These are phyloP conservation scores for Philereme transversata DNA, from an alignment of 2,888 invertebrate genomes.

Conservation along the genomic window DNA sequence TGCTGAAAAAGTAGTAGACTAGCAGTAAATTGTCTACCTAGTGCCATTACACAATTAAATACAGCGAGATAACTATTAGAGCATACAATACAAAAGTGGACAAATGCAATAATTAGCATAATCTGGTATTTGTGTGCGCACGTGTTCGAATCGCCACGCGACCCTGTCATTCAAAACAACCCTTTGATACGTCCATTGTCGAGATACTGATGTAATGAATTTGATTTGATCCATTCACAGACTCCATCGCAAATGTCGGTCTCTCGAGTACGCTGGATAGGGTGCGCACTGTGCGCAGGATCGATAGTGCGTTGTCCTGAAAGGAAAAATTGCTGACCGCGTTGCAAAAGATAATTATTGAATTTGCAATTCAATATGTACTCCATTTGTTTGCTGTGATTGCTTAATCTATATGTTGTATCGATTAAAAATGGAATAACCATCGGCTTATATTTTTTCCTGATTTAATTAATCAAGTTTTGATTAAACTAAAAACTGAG, in stretches of 20 bases:
- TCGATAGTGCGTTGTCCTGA: conserved; percentile 28
- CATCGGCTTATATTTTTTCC: too few relatives aligned
- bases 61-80: conserved; percentile 15
- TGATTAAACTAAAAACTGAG: too few relatives aligned
- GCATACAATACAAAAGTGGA: conserved; percentile 4
- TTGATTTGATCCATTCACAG: conserved; percentile 52
- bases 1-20: too few relatives aligned
- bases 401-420: too few relatives aligned
- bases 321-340: conserved; percentile 20
- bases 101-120: conserved; percentile 57
- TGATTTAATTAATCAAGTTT: too few relatives aligned
- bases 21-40: too few relatives aligned
- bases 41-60: conserved; percentile 6
- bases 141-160: conserved; percentile 58
- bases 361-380: too few relatives aligned
- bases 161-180: conserved; percentile 52
- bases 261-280: conserved; percentile 15
- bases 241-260: conserved; percentile 26
- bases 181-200: conserved; percentile 57
- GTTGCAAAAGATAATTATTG: conserved; percentile 9
- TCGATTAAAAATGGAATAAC: too few relatives aligned
- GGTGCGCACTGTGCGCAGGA: conserved; percentile 18
- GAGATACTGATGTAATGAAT: conserved; percentile 52
- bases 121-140: conserved; percentile 53
- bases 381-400: too few relatives aligned